Base-by-base conservation (phyloP, 2,888 invertebrate species). In the Lottia gigantea region DNA sequence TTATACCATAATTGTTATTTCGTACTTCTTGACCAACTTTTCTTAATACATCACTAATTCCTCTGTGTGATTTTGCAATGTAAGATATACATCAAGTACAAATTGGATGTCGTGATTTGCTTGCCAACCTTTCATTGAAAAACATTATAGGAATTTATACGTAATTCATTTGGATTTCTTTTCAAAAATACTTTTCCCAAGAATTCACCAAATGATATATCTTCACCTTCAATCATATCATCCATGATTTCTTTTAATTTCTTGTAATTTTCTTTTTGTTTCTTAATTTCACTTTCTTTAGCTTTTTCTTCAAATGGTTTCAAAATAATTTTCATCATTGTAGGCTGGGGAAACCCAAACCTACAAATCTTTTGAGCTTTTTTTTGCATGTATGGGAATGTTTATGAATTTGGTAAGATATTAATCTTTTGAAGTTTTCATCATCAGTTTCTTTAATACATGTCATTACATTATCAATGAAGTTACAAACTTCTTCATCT, bases 21-120 rank as follows among this genome's bases (percentile, higher is more conserved):
- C 26, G 64, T 1, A 68, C 76, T 68, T 81, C 79, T 55, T 74
- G 19, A 31, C 69, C 11, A 11, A 78, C 77, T 55, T 72, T 68
- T 19, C 74, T 46, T 3, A 81, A 46, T n/a, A 77, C 66, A 19
- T 76, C 75, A 65, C 74, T 75, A 75, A 81, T 79, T 0, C 78
- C 77, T 19, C 76, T 16, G 45, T 78, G 77, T 45, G 68, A 62
- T 66, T 80, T 81, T 19, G 75, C 73, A 0, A 79, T 62, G 62
- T 80, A 78, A 16, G 78, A 69, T 67, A 62, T 3, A 31, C 67
- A 46, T 62, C 67, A 14, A 67, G 40, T n/a, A 67, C 40, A 40
- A 23, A 62, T 45, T 67, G 62, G 12, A 67, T 61, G 55, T 67
- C 67, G 11, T 49, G 49, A 40, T 67, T 61, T 15, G 67, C 67